These are phyloP conservation scores for Timema cristinae DNA, from an alignment of 2,888 invertebrate genomes.

Conservation along the genomic window DNA sequence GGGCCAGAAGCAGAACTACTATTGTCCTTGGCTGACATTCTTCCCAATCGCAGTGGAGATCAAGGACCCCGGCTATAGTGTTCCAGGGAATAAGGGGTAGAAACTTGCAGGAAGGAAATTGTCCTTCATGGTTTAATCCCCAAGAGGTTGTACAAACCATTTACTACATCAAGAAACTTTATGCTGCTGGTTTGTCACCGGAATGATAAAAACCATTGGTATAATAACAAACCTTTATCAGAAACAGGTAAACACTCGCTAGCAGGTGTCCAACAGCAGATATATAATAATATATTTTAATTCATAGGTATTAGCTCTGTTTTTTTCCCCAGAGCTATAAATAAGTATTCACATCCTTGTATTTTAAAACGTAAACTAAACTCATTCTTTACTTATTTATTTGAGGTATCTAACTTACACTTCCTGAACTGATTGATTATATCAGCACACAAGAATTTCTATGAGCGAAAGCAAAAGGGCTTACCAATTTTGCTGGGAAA, in stretches of 20 bases:
- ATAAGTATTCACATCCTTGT: too few relatives aligned
- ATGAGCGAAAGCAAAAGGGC: too few relatives aligned
- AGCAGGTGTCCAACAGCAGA: too few relatives aligned
- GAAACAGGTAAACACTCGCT: slow-evolving; percentile 66
- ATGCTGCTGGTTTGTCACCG: slow-evolving; percentile 57
- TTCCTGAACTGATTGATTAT: too few relatives aligned
- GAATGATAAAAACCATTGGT: slow-evolving; percentile 80
- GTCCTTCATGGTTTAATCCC: slow-evolving; percentile 87
- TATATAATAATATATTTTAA: too few relatives aligned
- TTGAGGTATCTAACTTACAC: too few relatives aligned
- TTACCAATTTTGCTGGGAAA: too few relatives aligned
- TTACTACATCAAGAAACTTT: slow-evolving; percentile 61
- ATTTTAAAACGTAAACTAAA: too few relatives aligned
- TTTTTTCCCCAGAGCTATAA: too few relatives aligned
- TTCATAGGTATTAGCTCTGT: too few relatives aligned
- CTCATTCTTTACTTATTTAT: too few relatives aligned
- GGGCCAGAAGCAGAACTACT: slow-evolving; percentile 47
- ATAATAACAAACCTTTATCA: slow-evolving; percentile 90
- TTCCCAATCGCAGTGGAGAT: slow-evolving; percentile 39
- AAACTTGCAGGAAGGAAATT: slow-evolving; percentile 60
- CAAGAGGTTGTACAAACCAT: slow-evolving; percentile 70
- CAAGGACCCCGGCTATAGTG: slow-evolving; percentile 55
- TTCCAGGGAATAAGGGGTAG: slow-evolving; percentile 67
- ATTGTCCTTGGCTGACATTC: slow-evolving; percentile 34
- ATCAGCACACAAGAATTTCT: too few relatives aligned